A percentile compares a stretch with the other conserved stretches of the same genome.
These are phyloP conservation scores for Cyprinodon tularosa DNA, from an alignment of 2,113 vertebrate species.

Conservation along the genomic window DNA sequence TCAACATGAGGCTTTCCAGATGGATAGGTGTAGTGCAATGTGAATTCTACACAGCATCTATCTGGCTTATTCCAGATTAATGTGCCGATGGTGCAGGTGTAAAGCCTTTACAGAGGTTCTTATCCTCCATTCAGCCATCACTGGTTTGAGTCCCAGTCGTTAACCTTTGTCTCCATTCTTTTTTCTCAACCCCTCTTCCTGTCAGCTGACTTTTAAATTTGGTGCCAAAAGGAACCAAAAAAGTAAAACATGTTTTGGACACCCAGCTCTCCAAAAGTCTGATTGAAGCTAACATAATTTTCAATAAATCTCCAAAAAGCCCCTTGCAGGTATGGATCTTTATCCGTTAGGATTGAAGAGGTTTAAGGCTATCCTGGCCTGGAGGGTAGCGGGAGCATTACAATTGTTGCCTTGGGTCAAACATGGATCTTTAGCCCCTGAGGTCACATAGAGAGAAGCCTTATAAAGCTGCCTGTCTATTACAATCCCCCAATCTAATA, in stretches of 20 bases:
- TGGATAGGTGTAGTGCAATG: too few relatives aligned
- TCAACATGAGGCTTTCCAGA: too few relatives aligned
- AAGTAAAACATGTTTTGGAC: slow-evolving; percentile 59
- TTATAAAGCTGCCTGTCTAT: slow-evolving; percentile 74
- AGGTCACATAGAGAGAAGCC: slow-evolving; percentile 53
- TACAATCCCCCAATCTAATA: slow-evolving; percentile 71
- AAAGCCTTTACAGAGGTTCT: too few relatives aligned
- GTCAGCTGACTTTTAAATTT: too few relatives aligned
- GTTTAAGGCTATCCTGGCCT: slow-evolving; percentile 32
- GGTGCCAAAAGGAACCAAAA: slow-evolving; percentile 31
- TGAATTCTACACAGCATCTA: too few relatives aligned
- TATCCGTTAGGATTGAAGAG: slow-evolving; percentile 28
- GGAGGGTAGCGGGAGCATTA: slow-evolving; percentile 26
- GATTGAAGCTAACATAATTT: slow-evolving; percentile 57
- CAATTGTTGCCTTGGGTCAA: slow-evolving; percentile 44
- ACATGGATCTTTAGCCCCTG: slow-evolving; percentile 56
- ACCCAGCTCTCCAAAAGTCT: slow-evolving; percentile 51
- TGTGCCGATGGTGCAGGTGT: too few relatives aligned
- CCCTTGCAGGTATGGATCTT: slow-evolving; percentile 24
- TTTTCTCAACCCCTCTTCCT: too few relatives aligned
- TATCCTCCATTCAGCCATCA: too few relatives aligned
- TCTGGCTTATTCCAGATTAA: too few relatives aligned
- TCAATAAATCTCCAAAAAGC: slow-evolving; percentile 15
- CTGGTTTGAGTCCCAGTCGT: too few relatives aligned
- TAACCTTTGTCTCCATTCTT: too few relatives aligned